phyloP scores from a whole-genome alignment of 2,113 vertebrate species.

The Acrocephalus kingi region DNA sequence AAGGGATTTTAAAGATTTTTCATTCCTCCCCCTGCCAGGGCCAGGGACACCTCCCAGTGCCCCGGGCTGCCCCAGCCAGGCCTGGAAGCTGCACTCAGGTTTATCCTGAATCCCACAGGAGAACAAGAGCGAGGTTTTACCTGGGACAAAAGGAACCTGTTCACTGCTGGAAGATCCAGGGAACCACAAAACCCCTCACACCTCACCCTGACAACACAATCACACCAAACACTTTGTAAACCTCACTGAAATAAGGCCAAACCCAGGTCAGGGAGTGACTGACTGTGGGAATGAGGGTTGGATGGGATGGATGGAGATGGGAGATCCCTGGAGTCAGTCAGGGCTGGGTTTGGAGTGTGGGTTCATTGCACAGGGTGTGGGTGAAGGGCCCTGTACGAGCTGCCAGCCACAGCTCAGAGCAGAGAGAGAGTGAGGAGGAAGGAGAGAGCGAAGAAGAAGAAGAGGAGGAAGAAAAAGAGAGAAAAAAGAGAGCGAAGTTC shows the following conservation, averaged over 20 bases:
- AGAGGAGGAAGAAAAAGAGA: too few relatives aligned
- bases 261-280: not conserved
- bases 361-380: too few relatives aligned
- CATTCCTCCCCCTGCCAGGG: too few relatives aligned
- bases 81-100: not conserved
- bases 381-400: too few relatives aligned
- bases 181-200: not conserved
- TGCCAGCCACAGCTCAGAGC: too few relatives aligned
- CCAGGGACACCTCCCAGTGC: not conserved
- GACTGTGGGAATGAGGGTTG: too few relatives aligned
- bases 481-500: too few relatives aligned
- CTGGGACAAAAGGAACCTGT: not conserved
- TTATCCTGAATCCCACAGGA: not conserved
- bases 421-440: too few relatives aligned
- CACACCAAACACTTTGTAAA: accelerated
- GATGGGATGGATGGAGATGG: too few relatives aligned
- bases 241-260: not conserved
- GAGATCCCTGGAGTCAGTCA: too few relatives aligned
- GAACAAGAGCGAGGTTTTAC: not conserved
- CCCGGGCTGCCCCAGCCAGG: not conserved
- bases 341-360: too few relatives aligned
- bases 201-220: not conserved
- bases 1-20: accelerated
- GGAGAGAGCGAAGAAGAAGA: too few relatives aligned
- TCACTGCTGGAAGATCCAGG: not conserved